Evolutionary conservation across 2,797 vertebrate species (phyloP).

Genomic region (Helarctos malayanus): DNA sequence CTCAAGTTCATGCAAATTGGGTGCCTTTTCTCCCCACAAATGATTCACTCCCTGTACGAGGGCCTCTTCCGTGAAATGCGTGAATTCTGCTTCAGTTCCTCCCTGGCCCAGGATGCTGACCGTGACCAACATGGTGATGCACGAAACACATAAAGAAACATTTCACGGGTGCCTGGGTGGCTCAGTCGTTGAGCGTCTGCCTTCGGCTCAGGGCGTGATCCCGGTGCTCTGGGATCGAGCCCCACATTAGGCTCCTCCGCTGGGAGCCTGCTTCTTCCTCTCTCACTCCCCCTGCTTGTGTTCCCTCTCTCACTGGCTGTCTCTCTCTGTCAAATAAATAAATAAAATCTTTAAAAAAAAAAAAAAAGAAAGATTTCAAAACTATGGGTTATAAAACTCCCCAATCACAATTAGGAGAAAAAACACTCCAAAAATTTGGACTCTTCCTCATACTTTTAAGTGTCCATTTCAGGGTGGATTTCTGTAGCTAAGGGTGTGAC

Average conservation of each 20-base stretch:
- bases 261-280: no score
- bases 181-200: no score
- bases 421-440: background rate
- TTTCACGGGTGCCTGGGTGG: background rate
- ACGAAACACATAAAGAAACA: background rate
- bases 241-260: no score
- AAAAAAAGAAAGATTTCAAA: background rate
- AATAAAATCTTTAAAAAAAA: no score
- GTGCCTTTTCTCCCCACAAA: background rate
- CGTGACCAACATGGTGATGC: fast-evolving
- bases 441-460: fast-evolving
- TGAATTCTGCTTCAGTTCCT: background rate
- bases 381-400: background rate
- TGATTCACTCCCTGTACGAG: background rate
- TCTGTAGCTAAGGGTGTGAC: background rate
- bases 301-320: no score
- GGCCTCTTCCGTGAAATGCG: background rate
- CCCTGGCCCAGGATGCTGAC: background rate
- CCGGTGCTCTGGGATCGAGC: no score
- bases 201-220: no score
- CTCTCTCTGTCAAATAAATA: no score
- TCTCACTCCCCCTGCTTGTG: no score
- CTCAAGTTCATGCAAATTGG: background rate
- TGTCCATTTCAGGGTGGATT: background rate
- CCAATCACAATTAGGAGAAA: background rate